phyloP scores from a whole-genome alignment of 1,140 invertebrate genomes.

The Trachymyrmex cornetzi region DNA sequence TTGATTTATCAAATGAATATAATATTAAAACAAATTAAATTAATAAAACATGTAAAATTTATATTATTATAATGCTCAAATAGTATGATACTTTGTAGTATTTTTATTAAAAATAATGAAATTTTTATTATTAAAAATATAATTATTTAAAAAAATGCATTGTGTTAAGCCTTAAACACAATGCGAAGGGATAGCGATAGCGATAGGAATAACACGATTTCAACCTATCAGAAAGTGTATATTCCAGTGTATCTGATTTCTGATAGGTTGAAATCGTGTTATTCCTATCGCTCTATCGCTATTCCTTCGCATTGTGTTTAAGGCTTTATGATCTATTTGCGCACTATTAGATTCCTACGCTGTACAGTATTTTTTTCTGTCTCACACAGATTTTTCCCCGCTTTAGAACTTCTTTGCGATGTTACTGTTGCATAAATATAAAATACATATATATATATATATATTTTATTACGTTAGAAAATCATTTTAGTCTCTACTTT shows the following conservation, averaged over 20 bases:
- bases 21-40: not conserved
- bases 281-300: no score
- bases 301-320: no score
- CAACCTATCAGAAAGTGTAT: no score
- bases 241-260: no score
- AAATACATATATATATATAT: not conserved
- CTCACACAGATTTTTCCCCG: not conserved
- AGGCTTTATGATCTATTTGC: no score
- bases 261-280: no score
- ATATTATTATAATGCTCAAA: not conserved
- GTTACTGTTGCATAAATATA: not conserved
- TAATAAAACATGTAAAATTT: not conserved
- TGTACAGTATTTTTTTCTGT: not conserved
- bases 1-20: not conserved
- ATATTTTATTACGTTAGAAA: no score
- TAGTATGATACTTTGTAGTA: no score
- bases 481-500: no score
- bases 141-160: not conserved
- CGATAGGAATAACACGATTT: no score
- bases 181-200: no score
- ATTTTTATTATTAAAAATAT: not conserved
- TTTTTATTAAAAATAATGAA: not conserved
- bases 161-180: no score
- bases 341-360: conserved; percentile 19
- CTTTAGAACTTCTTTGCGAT: not conserved